These are phyloP conservation scores for Dryobota labecula DNA, from an alignment of 2,888 invertebrate genomes.

Conservation along the genomic window DNA sequence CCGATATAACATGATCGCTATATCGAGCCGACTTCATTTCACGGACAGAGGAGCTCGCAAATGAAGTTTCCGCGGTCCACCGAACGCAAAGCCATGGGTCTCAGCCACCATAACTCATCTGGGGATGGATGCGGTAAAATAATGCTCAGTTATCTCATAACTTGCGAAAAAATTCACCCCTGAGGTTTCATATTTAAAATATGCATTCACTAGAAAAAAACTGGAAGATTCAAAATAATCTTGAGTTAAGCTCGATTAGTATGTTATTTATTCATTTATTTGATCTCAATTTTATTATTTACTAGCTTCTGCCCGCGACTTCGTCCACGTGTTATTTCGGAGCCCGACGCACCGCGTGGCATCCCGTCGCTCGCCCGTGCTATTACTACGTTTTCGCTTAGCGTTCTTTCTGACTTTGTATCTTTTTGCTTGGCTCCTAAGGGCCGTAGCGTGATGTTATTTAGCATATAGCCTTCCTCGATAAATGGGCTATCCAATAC, in stretches of 20 bases:
- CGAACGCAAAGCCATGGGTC: slow-evolving; percentile 74
- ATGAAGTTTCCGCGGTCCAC: slow-evolving; percentile 89
- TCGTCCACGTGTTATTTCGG: too few relatives aligned
- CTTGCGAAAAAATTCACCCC: too few relatives aligned
- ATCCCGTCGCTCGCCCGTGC: too few relatives aligned
- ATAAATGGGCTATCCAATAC: too few relatives aligned
- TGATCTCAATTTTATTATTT: neutral
- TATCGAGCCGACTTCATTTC: slow-evolving; percentile 89
- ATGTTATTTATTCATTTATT: too few relatives aligned
- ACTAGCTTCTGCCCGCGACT: too few relatives aligned
- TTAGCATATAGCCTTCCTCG: too few relatives aligned
- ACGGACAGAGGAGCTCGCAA: slow-evolving; percentile 89
- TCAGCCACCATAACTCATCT: slow-evolving; percentile 47
- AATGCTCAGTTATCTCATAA: neutral
- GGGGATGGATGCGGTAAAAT: slow-evolving; percentile 71
- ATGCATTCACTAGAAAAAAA: neutral
- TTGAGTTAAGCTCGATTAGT: neutral
- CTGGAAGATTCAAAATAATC: neutral
- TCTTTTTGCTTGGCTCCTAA: too few relatives aligned
- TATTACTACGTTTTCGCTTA: too few relatives aligned
- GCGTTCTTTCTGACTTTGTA: too few relatives aligned
- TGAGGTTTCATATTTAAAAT: neutral
- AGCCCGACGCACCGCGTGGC: too few relatives aligned
- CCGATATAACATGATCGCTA: slow-evolving; percentile 75
- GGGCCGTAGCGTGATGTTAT: too few relatives aligned